Evolutionary conservation across 2,797 vertebrate species (phyloP).

Genomic region (Oreortyx pictus): DNA sequence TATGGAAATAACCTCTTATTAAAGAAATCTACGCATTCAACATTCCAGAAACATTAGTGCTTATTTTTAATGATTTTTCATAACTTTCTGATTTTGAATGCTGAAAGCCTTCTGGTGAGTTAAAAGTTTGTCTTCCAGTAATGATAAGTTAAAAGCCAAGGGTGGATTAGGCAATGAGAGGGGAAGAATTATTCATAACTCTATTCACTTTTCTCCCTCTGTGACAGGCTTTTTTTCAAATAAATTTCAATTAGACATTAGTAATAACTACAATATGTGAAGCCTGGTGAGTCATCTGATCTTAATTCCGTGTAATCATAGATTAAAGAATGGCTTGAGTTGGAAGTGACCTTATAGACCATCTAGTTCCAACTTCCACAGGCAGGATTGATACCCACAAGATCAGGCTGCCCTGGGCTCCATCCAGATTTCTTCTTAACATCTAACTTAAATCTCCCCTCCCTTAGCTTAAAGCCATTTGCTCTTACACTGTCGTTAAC

Average conservation of each 20-base stretch:
- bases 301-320: not conserved
- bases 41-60: not conserved
- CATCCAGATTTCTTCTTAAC: too few relatives aligned
- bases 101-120: not conserved
- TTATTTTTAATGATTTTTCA: not conserved
- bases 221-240: not conserved
- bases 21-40: not conserved
- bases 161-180: not conserved
- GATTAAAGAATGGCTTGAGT: not conserved
- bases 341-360: too few relatives aligned
- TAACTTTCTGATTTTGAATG: not conserved
- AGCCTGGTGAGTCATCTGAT: not conserved
- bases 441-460: not conserved
- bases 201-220: not conserved
- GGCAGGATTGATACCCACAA: too few relatives aligned
- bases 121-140: not conserved
- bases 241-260: not conserved
- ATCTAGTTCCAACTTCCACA: too few relatives aligned
- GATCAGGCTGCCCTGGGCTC: too few relatives aligned
- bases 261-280: not conserved
- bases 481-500: not conserved
- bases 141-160: not conserved
- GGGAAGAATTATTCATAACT: not conserved
- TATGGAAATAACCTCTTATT: not conserved
- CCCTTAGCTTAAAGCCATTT: not conserved